Base-by-base conservation (phyloP, 2,797 vertebrate genomes). In the Falco cherrug region DNA sequence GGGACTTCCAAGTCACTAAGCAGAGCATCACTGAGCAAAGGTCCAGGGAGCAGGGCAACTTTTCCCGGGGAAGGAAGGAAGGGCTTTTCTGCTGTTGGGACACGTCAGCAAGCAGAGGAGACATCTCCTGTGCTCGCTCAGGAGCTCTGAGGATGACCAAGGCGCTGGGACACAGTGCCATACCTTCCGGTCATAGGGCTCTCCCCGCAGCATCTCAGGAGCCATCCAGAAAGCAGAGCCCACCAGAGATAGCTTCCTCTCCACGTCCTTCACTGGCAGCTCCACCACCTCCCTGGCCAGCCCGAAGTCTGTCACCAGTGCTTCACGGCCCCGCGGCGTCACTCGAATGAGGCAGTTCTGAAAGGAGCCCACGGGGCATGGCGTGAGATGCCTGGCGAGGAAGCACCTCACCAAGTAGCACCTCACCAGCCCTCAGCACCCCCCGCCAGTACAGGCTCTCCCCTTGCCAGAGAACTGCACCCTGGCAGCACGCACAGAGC, bases 191-290 rank as follows among this genome's bases (percentile, higher is more conserved):
- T 99, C 98, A 4, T 99, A 99, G 0, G 98, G 99, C 85, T 99
- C 99, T 51, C 99, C 99, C 6, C 98, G 96, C 57, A 99, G 97
- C 99, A 99, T 99, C 96, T 99, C 99, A 0, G 99, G 99, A 19
- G 99, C 99, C 99, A 99, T 99, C 99, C 99, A 99, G 97, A 99
- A 99, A 43, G 99, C 99, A 0, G 99, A 99, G 51, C 99, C 99
- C 83, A 99, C 99, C 75, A 99, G 94, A 5, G 99, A 99, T 22
- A 99, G 95, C 93, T 99, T 99, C 96, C 99, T 98, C 71, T 97
- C 98, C 0, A 96, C 95, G 74, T 98, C 98, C 84, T 98, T 98
- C 35, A 98, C 96, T 0, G 99, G 98, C 56, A 98, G 96, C 94
- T 99, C 99, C 35, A 98, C 98, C 95, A 99, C 99, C 80, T 99